These are phyloP conservation scores for Lepisosteus osseus DNA, from an alignment of 2,113 vertebrate species.

Conservation along the genomic window DNA sequence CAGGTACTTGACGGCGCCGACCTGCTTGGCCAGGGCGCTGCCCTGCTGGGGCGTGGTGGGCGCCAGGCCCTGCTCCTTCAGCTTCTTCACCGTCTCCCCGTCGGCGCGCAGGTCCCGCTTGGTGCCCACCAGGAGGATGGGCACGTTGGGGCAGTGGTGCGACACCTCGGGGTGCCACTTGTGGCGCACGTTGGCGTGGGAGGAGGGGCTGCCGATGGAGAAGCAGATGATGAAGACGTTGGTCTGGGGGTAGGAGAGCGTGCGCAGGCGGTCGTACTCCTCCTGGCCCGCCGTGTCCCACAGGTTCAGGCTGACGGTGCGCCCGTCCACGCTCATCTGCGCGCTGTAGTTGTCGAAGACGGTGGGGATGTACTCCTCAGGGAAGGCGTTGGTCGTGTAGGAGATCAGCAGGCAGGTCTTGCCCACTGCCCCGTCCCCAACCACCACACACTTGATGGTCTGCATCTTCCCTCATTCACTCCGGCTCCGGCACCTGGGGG, in stretches of 20 bases:
- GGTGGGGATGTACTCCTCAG: constrained; percentile 90
- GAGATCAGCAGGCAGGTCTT: constrained; percentile 94
- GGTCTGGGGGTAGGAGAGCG: constrained; percentile 86
- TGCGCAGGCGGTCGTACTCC: constrained; percentile 86
- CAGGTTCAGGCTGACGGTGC: constrained; percentile 85
- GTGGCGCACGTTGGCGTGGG: constrained; percentile 86
- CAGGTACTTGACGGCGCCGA: constrained; percentile 88
- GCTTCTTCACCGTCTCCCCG: constrained; percentile 82
- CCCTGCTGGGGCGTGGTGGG: constrained; percentile 87
- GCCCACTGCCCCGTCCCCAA: constrained; percentile 90
- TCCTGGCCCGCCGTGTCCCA: constrained; percentile 96
- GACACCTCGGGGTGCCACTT: constrained; percentile 93
- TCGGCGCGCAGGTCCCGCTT: constrained; percentile 87
- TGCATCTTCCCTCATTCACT: constrained; percentile 82
- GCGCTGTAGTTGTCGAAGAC: constrained; percentile 94
- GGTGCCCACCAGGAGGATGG: constrained; percentile 86
- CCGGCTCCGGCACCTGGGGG: constrained; percentile 60
- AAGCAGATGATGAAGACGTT: constrained; percentile 93
- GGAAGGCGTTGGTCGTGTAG: constrained; percentile 91
- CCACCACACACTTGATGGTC: constrained; percentile 93
- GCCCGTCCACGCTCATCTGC: constrained; percentile 90
- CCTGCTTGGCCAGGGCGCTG: constrained; percentile 81
- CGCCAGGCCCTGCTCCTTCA: constrained; percentile 85
- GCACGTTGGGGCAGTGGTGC: constrained; percentile 88
- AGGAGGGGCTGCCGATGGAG: constrained; percentile 87